These are phyloP conservation scores for Sphaerophoria taeniata DNA, from an alignment of 2,888 invertebrate species.

Conservation along the genomic window DNA sequence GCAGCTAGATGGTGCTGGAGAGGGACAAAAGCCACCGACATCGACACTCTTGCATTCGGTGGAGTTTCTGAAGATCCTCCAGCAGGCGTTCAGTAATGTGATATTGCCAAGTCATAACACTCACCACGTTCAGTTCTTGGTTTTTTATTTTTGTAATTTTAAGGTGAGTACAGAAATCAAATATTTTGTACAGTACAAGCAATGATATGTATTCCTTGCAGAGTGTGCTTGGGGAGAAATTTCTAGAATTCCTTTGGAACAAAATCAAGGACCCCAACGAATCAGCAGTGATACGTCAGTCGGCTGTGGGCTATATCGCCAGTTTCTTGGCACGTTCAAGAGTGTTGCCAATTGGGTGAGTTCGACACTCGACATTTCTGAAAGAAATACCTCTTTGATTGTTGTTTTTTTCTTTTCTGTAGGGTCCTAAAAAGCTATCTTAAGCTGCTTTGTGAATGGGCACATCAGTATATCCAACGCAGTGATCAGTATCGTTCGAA, in stretches of 20 bases:
- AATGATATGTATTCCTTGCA: background rate
- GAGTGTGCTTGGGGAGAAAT: conserved; percentile 84
- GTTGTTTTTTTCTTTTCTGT: conserved; percentile 74
- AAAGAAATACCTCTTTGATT: background rate
- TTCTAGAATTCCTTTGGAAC: conserved; percentile 89
- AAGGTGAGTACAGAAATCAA: conserved; percentile 80
- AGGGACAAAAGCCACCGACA: conserved; percentile 83
- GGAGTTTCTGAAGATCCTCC: conserved; percentile 84
- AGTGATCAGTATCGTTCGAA: conserved; percentile 80
- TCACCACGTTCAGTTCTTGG: conserved; percentile 90
- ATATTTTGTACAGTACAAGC: background rate
- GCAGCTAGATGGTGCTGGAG: conserved; percentile 63
- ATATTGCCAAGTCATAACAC: conserved; percentile 93
- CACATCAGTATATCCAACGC: conserved; percentile 89
- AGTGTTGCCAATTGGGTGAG: conserved; percentile 86
- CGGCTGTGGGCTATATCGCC: conserved; percentile 89
- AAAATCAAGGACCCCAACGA: conserved; percentile 88
- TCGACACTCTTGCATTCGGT: conserved; percentile 80
- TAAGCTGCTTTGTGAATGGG: conserved; percentile 91
- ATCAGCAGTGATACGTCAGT: conserved; percentile 87
- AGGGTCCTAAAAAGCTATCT: conserved; percentile 87
- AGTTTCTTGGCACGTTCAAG: conserved; percentile 89
- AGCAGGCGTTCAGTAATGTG: conserved; percentile 90
- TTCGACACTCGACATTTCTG: conserved; percentile 68
- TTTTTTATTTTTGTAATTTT: conserved; percentile 89